These are phyloP conservation scores for Tonatia bakeri DNA, from an alignment of 2,113 vertebrate species.

Conservation along the genomic window DNA sequence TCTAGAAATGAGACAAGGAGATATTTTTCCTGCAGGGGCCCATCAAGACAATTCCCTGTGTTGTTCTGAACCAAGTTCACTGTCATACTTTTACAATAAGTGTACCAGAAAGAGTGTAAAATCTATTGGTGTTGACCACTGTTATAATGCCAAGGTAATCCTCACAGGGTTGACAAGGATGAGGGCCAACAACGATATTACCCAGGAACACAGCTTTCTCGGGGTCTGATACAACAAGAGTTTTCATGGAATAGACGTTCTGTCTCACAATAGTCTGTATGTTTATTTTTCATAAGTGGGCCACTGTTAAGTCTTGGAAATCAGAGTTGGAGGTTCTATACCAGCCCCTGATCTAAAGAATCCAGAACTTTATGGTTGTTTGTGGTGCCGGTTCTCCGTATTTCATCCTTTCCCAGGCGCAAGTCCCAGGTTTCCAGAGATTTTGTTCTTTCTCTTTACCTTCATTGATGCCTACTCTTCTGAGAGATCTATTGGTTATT, in stretches of 20 bases:
- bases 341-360: neutral
- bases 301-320: neutral
- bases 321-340: neutral
- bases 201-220: neutral
- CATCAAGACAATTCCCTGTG: neutral
- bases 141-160: neutral
- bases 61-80: neutral
- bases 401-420: neutral
- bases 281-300: neutral
- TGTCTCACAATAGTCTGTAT: neutral
- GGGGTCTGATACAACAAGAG: neutral
- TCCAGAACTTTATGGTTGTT: neutral
- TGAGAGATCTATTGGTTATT: neutral
- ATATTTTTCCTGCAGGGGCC: neutral
- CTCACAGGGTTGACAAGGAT: neutral
- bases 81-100: neutral
- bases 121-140: neutral
- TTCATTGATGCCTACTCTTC: neutral
- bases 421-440: neutral
- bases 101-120: neutral
- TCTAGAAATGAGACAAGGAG: neutral
- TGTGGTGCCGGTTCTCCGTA: neutral
- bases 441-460: neutral
- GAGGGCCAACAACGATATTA: rapidly evolving
- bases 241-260: neutral